phyloP scores from a whole-genome alignment of 2,888 invertebrate genomes.

The Oscheius sp. region DNA sequence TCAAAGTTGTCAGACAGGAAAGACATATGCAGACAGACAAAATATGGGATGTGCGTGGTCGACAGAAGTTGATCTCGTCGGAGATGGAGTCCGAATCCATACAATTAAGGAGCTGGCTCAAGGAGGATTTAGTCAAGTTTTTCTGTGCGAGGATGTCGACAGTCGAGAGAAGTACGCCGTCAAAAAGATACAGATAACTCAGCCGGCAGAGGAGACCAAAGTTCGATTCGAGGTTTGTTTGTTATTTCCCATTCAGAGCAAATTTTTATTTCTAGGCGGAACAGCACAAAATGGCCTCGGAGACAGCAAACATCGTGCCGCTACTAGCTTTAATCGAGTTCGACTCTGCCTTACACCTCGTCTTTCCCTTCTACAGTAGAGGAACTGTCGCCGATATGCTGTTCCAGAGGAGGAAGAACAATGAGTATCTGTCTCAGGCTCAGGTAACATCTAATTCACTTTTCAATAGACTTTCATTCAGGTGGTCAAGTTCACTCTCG shows the following conservation, averaged over 20 bases:
- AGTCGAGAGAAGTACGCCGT: slow-evolving; percentile 59
- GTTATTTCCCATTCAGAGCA: too few relatives aligned
- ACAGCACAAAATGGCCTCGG: not conserved
- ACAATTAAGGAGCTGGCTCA: slow-evolving; percentile 82
- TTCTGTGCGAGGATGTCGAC: slow-evolving; percentile 51
- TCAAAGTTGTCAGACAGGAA: not conserved
- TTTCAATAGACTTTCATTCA: slow-evolving; percentile 2
- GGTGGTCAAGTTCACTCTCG: slow-evolving; percentile 47
- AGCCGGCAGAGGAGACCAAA: slow-evolving; percentile 10
- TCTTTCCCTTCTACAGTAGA: slow-evolving; percentile 45
- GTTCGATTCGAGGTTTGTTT: slow-evolving; percentile 39
- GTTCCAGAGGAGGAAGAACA: not conserved
- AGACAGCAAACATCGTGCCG: slow-evolving; percentile 7
- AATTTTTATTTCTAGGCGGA: slow-evolving; percentile 1
- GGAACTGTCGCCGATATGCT: slow-evolving; percentile 40
- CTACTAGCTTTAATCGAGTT: slow-evolving; percentile 27
- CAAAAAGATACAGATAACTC: slow-evolving; percentile 56
- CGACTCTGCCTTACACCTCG: slow-evolving; percentile 33
- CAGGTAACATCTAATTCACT: not conserved
- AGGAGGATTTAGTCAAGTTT: slow-evolving; percentile 74
- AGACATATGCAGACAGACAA: not conserved
- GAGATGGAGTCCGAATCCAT: slow-evolving; percentile 82
- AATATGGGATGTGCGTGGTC: slow-evolving; percentile 81
- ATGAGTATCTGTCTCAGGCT: slow-evolving; percentile 14
- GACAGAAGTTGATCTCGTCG: slow-evolving; percentile 80